Evolutionary conservation across 2,113 vertebrate genomes (phyloP), one percentile per base, ranked within the genome.

Genomic region (Jacana jacana): DNA sequence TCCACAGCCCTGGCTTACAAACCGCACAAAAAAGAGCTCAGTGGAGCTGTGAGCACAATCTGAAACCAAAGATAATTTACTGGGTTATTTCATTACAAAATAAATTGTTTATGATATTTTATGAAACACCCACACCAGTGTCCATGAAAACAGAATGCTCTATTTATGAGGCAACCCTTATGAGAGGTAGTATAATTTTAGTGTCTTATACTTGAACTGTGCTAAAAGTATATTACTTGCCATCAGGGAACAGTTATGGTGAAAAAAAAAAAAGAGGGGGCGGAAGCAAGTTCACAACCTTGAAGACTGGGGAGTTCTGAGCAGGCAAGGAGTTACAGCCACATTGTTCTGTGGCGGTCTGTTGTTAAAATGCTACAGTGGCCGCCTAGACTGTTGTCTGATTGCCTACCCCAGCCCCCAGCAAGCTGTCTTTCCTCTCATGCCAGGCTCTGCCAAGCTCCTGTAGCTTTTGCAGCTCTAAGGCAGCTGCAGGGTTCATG

Each of bases 41-140:
- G 42, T 23, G 49, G 54, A 80, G 46, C 51, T 86, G 37, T 5
- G 42, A 93, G 82, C 55, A 68, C 2, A 11, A 14, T 37, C 71
- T 65, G 44, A 87, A 90, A 71, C 42, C 63, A 69, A 81, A 95
- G 39, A 80, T 44, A 69, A 82, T 81, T 90, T 64, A 65, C 37
- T 63, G 40, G 6, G 28, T 48, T 91, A 86, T 90, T 89, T 93
- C 60, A 44, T 81, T 84, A 61, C 66, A 88, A 96, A 95, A 81
- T 81, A 91, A 94, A 97, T 77, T 96, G 81, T 94, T 96, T 88
- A 81, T 46, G 71, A 35, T 88, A 68, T 28, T 95, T 92, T 88
- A 73, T 89, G 80, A 97, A 97, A 91, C 48, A 69, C 57, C 40
- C 87, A 88, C 4, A 0, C 22, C n/a, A 75, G 40, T 49, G 61